Base-by-base conservation (phyloP, 2,113 vertebrate species). In the Oryzias curvinotus region DNA sequence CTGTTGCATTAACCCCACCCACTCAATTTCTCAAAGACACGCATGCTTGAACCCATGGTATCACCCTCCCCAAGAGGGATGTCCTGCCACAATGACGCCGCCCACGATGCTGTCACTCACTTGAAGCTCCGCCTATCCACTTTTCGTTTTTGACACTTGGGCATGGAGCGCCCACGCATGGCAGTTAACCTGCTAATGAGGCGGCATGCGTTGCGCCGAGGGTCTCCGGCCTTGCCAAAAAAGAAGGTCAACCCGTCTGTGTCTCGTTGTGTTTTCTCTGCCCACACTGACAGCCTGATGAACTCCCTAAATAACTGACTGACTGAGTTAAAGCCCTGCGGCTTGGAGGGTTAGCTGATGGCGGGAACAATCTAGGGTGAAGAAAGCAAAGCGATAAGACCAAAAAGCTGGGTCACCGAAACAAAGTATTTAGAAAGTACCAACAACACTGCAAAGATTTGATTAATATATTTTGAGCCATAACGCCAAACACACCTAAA, bases 91-190 rank as follows among this genome's bases (percentile, higher is more conserved):
- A 60, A 49, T 63, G 71, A 45, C 77, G 17, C 61, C 85, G 59
- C 88, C 89, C 84, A 92, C 87, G 58, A 73, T 43, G 8, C 78
- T 80, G 87, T 89, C 91, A 79, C 58, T 88, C 81, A 84, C 65
- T 10, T 5, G 18, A 46, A 59, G 81, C 76, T 51, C 81, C 81
- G 51, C 87, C 88, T 10, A 1, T 48, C 19, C 15, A 12, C 62
- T 49, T 26, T 18, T 23, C 61, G 69, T 13, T 63, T 80, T 58
- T 67, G 72, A 21, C 65, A 19, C 28, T 41, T 23, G 55, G 23
- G 48, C 68, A 62, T 57, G 10, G 58, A 69, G 62, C 71, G 62
- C 87, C 88, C 78, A 86, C 90, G 56, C 60, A 45, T 78, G 81
- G 78, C 85, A 77, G 71, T 88, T 88, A 84, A 85, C 80, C 75